Evolutionary conservation across 2,797 vertebrate genomes (phyloP), one percentile per base, ranked within the genome.

Genomic region (Gymnoscopelus microlampas): DNA sequence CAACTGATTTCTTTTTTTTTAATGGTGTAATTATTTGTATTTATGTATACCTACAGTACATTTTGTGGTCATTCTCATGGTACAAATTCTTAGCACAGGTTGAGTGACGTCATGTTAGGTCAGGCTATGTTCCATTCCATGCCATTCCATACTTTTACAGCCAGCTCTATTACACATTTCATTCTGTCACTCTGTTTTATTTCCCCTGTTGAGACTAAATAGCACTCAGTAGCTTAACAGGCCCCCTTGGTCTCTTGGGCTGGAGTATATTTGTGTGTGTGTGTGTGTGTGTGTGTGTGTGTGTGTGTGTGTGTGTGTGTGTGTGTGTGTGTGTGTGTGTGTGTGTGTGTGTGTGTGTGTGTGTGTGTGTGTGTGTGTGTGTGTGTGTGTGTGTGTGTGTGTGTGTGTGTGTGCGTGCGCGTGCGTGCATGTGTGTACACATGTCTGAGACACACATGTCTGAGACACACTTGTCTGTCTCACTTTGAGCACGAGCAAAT

Each of bases 201-300:
- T 93, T 92, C 86, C 91, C 85, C 77, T 80, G 80, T 78, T 86
- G 66, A 73, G 85, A 74, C 84, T 87, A 91, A 92, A 93, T 84
- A 85, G 89, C 85, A 84, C 82, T 81, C 15, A 68, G 86, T 89
- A 82, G 80, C 68, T 91, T 91, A 92, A 93, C 76, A 23, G 86
- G 87, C 76, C 84, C 89, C 83, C 68, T 32, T 3, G 80, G 77
- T 83, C 68, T 8, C 72, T 73, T 58, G 71, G 70, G 71, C 67
- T 56, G 58, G 53, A 50, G 44, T 61, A 2, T 50, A 13, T 50
- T 4, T 50, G 47, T 76, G 72, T 76, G 11, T 70, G 39, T 67
- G 13, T 66, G n/a, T 66, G 54, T 67, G 49, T 57, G 5, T 69
- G 13, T 60, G 50, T 32, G 59, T 64, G 71, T 71, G 64, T 71